Evolutionary conservation across 2,888 invertebrate species (phyloP).

Genomic region (Morpho achilles): DNA sequence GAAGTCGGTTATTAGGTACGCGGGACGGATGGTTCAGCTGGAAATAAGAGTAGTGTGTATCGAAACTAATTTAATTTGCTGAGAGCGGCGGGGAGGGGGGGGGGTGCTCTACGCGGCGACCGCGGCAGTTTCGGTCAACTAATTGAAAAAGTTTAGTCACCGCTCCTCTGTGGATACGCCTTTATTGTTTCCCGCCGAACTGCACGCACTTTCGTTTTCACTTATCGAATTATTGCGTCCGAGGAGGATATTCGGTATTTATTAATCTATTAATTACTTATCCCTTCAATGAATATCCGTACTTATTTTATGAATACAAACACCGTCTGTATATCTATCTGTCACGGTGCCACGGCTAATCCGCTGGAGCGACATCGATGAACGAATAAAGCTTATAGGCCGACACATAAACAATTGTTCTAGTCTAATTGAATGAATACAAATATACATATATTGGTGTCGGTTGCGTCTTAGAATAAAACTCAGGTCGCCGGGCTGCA

Average conservation of each 20-base stretch:
- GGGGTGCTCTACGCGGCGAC: constrained; percentile 36
- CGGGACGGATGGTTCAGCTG: constrained; percentile 5
- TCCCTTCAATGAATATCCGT: no score
- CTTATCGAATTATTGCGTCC: constrained; percentile 8
- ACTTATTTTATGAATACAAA: no score
- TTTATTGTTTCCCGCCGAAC: constrained; percentile 27
- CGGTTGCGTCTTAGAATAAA: no score
- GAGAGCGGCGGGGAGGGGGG: constrained; percentile 36
- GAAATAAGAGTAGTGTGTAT: constrained; percentile 31
- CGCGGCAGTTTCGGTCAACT: constrained; percentile 47
- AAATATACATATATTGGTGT: no score
- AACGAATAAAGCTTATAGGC: no score
- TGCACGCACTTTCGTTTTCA: constrained; percentile 6
- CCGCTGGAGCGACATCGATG: no score
- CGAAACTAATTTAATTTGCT: constrained; percentile 66
- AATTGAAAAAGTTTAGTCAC: constrained; percentile 68
- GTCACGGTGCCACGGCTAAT: no score
- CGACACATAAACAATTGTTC: no score
- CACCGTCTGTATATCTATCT: no score
- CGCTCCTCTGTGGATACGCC: constrained; percentile 34
- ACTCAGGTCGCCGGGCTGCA: no score
- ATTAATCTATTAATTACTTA: no score
- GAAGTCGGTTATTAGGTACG: constrained; percentile 4
- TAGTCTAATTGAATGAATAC: no score
- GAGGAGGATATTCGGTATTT: constrained; percentile 1